Evolutionary conservation across 2,113 vertebrate genomes (phyloP), one percentile per base, ranked within the genome.

Genomic region (Hyaena hyaena): DNA sequence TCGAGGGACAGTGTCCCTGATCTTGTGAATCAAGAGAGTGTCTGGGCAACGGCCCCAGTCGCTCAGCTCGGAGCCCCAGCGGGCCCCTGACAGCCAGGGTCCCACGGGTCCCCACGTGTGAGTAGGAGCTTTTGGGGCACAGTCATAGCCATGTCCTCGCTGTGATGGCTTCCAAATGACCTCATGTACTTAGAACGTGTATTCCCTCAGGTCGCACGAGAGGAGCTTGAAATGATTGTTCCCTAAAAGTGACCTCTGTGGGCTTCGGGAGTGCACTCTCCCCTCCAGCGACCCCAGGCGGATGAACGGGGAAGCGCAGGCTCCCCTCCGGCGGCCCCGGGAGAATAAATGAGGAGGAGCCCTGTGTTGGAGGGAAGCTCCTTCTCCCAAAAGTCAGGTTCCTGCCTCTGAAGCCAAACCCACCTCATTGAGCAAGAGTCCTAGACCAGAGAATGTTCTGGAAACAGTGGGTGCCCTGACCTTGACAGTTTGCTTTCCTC

Each of bases 231-330:
- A 96, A 97, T 98, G 97, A 98, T 88, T 87, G 86, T 97, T 98
- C 97, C 97, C 88, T 93, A 97, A 97, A 98, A 97, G 98, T 93
- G 66, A 66, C 97, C 97, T 97, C 97, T 98, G 97, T 96, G 98
- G 97, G 96, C 98, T 95, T 93, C 96, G 92, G 87, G 96, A 93
- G 35, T 68, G 93, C 90, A 88, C 66, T 73, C 94, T 97, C 98
- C 69, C n/a, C 69, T 23, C 69, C 58, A 23, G 58, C 21, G 19
- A 19, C 58, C 58, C 16, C 33, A 17, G 66, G 66, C 16, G 5
- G 63, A 31, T 12, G 63, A 14, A 65, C 4, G 26, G 28, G 63
- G 63, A 98, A 96, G 39, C 71, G 95, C 93, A 92, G 61, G 76
- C 94, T 98, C 98, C 65, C 31, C 65, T 33, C 65, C 28, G 12